Conservation (phyloP, 2,888 invertebrate genomes). For the Cantharis rufa region DNA sequence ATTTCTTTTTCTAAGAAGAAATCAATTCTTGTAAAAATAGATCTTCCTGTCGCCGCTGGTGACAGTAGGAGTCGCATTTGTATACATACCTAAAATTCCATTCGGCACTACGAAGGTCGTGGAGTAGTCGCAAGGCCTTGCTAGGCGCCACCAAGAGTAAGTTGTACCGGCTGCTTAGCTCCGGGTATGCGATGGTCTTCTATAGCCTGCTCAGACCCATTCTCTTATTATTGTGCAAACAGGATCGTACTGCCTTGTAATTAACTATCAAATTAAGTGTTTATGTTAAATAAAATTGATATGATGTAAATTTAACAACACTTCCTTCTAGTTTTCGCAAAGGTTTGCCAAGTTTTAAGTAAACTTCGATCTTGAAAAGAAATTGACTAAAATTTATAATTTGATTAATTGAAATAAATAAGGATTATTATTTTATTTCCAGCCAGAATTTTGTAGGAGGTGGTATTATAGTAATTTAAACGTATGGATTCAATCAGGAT, state of each 20-base stretch:
- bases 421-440: too few relatives aligned
- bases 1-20: not conserved
- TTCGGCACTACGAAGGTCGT: conserved; percentile 39
- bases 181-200: not conserved
- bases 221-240: not conserved
- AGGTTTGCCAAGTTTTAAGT: not conserved
- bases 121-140: conserved; percentile 39
- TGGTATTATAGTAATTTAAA: too few relatives aligned
- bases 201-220: not conserved
- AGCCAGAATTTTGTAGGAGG: too few relatives aligned
- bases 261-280: not conserved
- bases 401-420: too few relatives aligned
- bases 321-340: not conserved
- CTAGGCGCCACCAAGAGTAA: conserved; percentile 38
- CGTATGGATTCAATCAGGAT: too few relatives aligned
- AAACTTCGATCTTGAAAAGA: not conserved
- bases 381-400: not conserved
- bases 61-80: conserved; percentile 35
- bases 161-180: conserved; percentile 20
- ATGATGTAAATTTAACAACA: not conserved
- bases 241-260: not conserved
- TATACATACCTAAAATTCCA: conserved; percentile 38
- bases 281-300: not conserved
- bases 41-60: conserved; percentile 30
- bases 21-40: conserved; percentile 5